phyloP scores from a whole-genome alignment of 1,140 invertebrate genomes.

The Mylabris phalerata region DNA sequence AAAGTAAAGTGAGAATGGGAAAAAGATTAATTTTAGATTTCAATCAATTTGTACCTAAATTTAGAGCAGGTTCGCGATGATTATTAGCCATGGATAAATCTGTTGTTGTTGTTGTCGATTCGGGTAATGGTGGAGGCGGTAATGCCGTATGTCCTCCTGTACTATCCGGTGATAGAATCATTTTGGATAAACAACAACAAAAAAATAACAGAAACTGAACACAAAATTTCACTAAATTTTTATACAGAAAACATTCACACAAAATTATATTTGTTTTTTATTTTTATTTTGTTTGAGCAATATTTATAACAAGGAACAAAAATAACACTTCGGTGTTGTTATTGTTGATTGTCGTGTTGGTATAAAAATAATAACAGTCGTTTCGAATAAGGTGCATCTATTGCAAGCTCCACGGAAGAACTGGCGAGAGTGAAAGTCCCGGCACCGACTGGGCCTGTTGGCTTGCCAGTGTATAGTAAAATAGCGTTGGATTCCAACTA shows the following conservation, averaged over 20 bases:
- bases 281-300: no score
- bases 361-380: not conserved
- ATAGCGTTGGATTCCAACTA: conserved; percentile 33
- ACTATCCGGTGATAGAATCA: conserved; percentile 41
- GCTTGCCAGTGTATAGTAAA: conserved; percentile 39
- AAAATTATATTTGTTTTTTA: not conserved
- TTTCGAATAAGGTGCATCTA: conserved; percentile 6
- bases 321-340: no score
- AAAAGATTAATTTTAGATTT: no score
- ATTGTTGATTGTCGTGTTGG: not conserved
- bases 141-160: conserved; percentile 20
- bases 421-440: conserved; percentile 43
- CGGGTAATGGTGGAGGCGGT: conserved; percentile 27
- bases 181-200: conserved; percentile 13
- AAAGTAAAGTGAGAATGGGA: no score
- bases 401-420: conserved; percentile 25
- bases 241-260: not conserved
- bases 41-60: conserved; percentile 36
- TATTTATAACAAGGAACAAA: no score
- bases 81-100: conserved; percentile 23
- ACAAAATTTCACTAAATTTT: no score
- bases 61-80: conserved; percentile 37
- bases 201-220: not conserved
- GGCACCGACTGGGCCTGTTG: conserved; percentile 35
- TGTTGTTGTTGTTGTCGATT: conserved; percentile 25